Conservation (phyloP, 2,797 vertebrate species). For the Xyrichtys novacula region DNA sequence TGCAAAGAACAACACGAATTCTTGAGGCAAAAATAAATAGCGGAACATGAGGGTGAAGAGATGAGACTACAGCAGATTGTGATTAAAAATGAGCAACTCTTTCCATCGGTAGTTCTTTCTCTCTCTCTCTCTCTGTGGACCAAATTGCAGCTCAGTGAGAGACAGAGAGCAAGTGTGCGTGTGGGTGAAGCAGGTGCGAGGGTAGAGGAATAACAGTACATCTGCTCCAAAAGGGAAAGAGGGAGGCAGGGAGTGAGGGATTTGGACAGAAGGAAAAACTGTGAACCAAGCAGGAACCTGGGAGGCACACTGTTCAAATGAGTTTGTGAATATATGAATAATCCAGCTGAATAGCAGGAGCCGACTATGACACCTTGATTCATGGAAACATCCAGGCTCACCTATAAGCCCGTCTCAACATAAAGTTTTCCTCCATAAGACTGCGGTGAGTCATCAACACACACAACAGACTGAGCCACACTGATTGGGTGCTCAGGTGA, state of each 20-base stretch:
- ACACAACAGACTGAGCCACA: slow-evolving; percentile 25
- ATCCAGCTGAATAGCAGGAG: slow-evolving; percentile 33
- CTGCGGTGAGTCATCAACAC: slow-evolving; percentile 38
- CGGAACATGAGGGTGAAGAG: slow-evolving; percentile 29
- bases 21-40: slow-evolving; percentile 20
- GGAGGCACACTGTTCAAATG: slow-evolving; percentile 33
- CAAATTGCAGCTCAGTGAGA: slow-evolving; percentile 57
- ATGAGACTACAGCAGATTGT: slow-evolving; percentile 49
- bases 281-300: slow-evolving; percentile 37
- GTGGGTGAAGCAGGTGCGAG: slow-evolving; percentile 81
- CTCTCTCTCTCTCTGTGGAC: slow-evolving; percentile 58
- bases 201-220: slow-evolving; percentile 77
- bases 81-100: slow-evolving; percentile 65
- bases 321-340: slow-evolving; percentile 49
- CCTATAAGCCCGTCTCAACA: slow-evolving; percentile 9
- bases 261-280: slow-evolving; percentile 26
- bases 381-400: slow-evolving; percentile 13
- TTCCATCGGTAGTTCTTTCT: slow-evolving; percentile 59
- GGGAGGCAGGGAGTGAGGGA: slow-evolving; percentile 15
- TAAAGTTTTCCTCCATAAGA: slow-evolving; percentile 22
- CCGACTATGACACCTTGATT: slow-evolving; percentile 41
- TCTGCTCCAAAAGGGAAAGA: slow-evolving; percentile 59
- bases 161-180: slow-evolving; percentile 68
- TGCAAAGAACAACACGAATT: slow-evolving; percentile 19
- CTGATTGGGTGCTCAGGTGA: slow-evolving; percentile 48